Evolutionary conservation across 30 jellyfish, hydroid and myxozoan species (phyloP), one percentile per base, ranked within the genome.

Genomic region (Cassiopea xamachana): DNA sequence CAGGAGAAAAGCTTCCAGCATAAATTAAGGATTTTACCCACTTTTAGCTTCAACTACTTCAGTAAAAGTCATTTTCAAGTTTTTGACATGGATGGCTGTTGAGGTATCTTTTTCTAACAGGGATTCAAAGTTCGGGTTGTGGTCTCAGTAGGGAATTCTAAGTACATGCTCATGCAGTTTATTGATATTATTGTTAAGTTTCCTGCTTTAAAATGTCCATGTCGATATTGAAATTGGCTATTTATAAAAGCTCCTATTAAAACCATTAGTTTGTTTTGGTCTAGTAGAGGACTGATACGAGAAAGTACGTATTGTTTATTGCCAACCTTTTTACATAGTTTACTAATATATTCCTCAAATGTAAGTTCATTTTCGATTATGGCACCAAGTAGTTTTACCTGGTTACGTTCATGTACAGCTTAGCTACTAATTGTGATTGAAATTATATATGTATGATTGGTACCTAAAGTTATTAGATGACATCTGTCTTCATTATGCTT

Each of bases 111-210:
- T 81, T 61, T 68, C 90, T 60, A 60, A 15, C 81, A 68, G 59
- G 59, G 62, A 16, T 81, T 47, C 86, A 49, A 77, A 77, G 73
- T 43, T 77, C 6, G 86, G 59, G 15, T 18, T 18, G 39, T 81
- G 90, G 39, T 81, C 62, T 60, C 59, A 50, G 59, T 79, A 51
- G 50, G 77, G 12, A 46, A 79, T 79, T 79, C 82, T 79, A 7
- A 79, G 77, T 79, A 82, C 88, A 16, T 76, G 79, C 77, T 79
- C 77, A 79, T 79, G 88, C 48, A 46, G 77, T 79, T 46, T 79
- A 47, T 81, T 81, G 83, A 81, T 81, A n/a, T 68, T 45, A 46
- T 60, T 18, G 49, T 81, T 81, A 19, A 81, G 60, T 60, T 81
- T 81, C 67, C 90, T 60, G 59, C 81, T 61, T 17, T 81, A 18